Percentiles rank a stretch among this genome's conserved stretches.
These are phyloP conservation scores for Andrena minutula DNA, from an alignment of 2,888 invertebrate genomes.

Conservation along the genomic window DNA sequence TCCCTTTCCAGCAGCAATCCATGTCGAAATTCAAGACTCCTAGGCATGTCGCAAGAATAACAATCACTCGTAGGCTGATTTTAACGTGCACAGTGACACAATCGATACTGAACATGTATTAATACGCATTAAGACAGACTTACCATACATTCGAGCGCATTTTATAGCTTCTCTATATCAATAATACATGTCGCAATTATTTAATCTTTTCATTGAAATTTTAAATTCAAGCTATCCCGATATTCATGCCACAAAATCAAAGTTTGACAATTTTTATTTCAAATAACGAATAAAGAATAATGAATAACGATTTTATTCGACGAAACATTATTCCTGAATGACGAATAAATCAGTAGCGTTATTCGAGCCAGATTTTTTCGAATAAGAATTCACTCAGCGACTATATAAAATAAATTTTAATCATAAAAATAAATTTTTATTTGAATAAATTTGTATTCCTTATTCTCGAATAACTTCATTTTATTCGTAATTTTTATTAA, in stretches of 20 bases:
- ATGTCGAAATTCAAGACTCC: conserved; percentile 91
- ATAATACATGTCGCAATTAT: conserved; percentile 62
- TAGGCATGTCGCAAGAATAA: conserved; percentile 77
- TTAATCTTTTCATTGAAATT: conserved; percentile 59
- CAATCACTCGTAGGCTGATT: conserved; percentile 11
- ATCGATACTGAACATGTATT: conserved; percentile 9
- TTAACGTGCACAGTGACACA: neutral
- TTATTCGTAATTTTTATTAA: no score
- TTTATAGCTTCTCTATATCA: conserved; percentile 66
- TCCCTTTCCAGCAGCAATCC: conserved; percentile 93
- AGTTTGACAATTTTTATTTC: no score
- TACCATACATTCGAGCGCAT: conserved; percentile 60
- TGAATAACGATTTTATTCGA: no score
- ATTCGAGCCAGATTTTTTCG: no score
- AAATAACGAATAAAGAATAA: no score
- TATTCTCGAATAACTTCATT: no score
- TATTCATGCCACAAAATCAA: conserved; percentile 46
- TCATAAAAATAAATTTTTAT: no score
- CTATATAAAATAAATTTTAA: no score
- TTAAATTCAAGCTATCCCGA: conserved; percentile 45
- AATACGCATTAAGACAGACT: conserved; percentile 50
- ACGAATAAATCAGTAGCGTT: no score
- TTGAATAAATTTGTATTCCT: no score
- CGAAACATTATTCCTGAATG: no score
- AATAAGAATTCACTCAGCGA: no score